A percentile compares a stretch with the other conserved stretches of the same genome.
These are phyloP conservation scores for Noctua fimbriata DNA, from an alignment of 2,888 invertebrate species.

Conservation along the genomic window DNA sequence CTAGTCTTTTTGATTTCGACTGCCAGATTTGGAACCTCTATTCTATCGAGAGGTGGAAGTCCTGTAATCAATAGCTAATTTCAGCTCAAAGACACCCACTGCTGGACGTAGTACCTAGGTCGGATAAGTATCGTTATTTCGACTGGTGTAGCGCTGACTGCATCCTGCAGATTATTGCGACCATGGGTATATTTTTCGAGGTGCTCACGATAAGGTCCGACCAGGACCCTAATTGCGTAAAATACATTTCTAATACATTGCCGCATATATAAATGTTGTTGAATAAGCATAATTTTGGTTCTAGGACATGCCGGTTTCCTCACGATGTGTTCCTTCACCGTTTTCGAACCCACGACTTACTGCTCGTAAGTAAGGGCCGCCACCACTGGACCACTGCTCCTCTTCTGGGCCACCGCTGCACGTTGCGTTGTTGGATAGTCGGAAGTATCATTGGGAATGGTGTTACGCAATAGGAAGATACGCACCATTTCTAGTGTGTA, in stretches of 20 bases:
- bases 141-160: not conserved
- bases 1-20: not conserved
- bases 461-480: not conserved
- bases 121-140: not conserved
- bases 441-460: not conserved
- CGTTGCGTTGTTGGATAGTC: not conserved
- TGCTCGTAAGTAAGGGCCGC: no score
- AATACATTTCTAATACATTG: not conserved
- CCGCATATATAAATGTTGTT: not conserved
- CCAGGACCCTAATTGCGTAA: not conserved
- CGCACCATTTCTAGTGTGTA: slow-evolving; percentile 6
- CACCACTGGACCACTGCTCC: no score
- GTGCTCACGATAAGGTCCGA: not conserved
- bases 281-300: no score
- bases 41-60: not conserved
- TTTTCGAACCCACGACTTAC: no score
- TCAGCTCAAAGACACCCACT: not conserved
- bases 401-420: no score
- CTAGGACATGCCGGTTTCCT: no score
- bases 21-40: not conserved
- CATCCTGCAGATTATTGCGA: not conserved
- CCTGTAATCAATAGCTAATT: not conserved
- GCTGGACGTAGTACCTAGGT: not conserved
- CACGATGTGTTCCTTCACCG: no score
- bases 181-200: not conserved